Base-by-base conservation (phyloP, 2,113 vertebrate species). In the Nyctereutes procyonoides region DNA sequence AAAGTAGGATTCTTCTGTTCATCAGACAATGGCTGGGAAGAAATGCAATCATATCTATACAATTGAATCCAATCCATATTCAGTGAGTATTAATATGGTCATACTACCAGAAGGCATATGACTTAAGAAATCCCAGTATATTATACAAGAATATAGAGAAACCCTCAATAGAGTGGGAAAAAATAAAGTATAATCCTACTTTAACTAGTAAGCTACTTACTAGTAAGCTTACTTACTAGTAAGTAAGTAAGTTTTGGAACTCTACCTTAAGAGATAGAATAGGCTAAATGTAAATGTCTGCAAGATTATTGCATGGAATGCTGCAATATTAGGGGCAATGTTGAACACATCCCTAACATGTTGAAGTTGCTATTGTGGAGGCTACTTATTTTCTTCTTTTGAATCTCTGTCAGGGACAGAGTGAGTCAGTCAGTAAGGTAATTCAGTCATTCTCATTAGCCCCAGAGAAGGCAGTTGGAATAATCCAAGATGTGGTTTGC, bases 191-290 rank as follows among this genome's bases (percentile, higher is more conserved):
- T 26, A 77, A 58, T 81, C 81, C 38, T 95, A 0, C 96, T 69
- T 92, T 69, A 83, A 28, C 73, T 60, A 26, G 51, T 83, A 53
- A 97, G 48, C 67, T 56, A n/a, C n/a, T n/a, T n/a, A n/a, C n/a
- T n/a, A n/a, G n/a, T n/a, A n/a, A n/a, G n/a, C n/a, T n/a, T n/a
- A n/a, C n/a, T n/a, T n/a, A n/a, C n/a, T n/a, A n/a, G n/a, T n/a
- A n/a, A n/a, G n/a, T n/a, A n/a, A n/a, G n/a, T n/a, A 82, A 20
- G 26, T 88, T 96, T 74, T 88, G 73, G 62, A 94, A 65, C 56
- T 76, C 83, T 55, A 24, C 8, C 10, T 38, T 56, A 74, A 96
- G 35, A 81, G 17, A 55, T 3, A 58, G 24, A 62, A 32, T 24
- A 79, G 79, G 26, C 28, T 79, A 10, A 87, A 81, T 55, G 56